A percentile compares a stretch with the other conserved stretches of the same genome.
Conservation (phyloP, 2,888 invertebrate species). For the Malthinus seriepunctatus region DNA sequence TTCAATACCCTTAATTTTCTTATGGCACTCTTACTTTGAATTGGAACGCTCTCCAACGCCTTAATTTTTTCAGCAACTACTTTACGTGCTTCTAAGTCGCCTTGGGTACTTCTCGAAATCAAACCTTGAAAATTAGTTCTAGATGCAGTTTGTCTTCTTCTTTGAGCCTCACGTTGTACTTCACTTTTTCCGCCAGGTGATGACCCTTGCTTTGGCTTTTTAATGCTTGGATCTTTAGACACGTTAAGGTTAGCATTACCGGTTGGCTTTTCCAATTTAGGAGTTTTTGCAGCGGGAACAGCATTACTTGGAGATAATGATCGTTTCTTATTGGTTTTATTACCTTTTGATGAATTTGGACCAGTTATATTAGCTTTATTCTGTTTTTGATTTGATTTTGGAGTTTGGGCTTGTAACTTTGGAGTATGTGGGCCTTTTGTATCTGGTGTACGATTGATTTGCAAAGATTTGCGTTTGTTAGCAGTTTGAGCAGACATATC, state of each 20-base stretch:
- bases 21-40: no score
- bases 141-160: no score
- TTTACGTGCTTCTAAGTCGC: background rate
- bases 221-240: no score
- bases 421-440: no score
- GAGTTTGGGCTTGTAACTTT: background rate
- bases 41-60: no score
- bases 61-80: background rate
- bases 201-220: no score
- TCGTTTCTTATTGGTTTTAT: background rate
- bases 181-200: no score
- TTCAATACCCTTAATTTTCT: no score
- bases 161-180: no score
- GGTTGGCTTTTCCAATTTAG: background rate
- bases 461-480: background rate
- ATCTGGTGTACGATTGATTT: background rate
- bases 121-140: background rate
- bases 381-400: background rate
- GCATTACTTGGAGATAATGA: background rate
- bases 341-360: background rate
- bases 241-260: background rate
- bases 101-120: background rate
- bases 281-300: background rate
- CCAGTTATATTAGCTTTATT: background rate
- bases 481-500: background rate